phyloP scores from a whole-genome alignment of 1,140 invertebrate species.

The Drosophila littoralis region DNA sequence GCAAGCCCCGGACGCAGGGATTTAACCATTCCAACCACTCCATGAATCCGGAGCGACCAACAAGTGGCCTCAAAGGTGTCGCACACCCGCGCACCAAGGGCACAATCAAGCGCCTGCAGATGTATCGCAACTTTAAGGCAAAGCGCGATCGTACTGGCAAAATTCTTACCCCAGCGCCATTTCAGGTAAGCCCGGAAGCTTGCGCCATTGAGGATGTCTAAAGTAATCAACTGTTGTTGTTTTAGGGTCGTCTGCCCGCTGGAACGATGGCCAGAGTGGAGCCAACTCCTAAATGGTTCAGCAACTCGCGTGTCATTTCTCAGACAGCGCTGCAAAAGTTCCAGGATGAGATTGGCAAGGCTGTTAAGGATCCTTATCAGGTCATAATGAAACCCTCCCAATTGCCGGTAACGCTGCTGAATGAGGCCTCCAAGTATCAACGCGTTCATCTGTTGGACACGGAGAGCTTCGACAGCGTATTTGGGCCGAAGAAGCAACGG shows the following conservation, averaged over 20 bases:
- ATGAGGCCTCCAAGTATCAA: slow-evolving; percentile 95
- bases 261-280: slow-evolving; percentile 97
- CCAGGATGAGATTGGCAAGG: slow-evolving; percentile 97
- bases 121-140: slow-evolving; percentile 99
- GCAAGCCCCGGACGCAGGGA: slow-evolving; percentile 90
- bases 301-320: slow-evolving; percentile 95
- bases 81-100: slow-evolving; percentile 93
- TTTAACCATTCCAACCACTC: slow-evolving; percentile 92
- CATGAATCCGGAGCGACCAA: slow-evolving; percentile 94
- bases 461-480: slow-evolving; percentile 96
- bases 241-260: slow-evolving; percentile 93
- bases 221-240: not conserved
- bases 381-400: slow-evolving; percentile 98
- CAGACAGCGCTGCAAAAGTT: slow-evolving; percentile 98
- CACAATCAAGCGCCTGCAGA: slow-evolving; percentile 98
- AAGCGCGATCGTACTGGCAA: slow-evolving; percentile 96
- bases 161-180: slow-evolving; percentile 97
- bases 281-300: slow-evolving; percentile 99
- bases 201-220: not conserved
- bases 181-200: slow-evolving; percentile 84
- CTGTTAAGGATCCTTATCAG: slow-evolving; percentile 98
- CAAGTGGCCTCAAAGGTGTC: slow-evolving; percentile 92
- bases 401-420: slow-evolving; percentile 96
- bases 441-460: slow-evolving; percentile 98
- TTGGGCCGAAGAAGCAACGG: slow-evolving; percentile 96